Evolutionary conservation across 2,888 invertebrate species (phyloP), one percentile per base, ranked within the genome.

Genomic region (Scaptomyza flava): DNA sequence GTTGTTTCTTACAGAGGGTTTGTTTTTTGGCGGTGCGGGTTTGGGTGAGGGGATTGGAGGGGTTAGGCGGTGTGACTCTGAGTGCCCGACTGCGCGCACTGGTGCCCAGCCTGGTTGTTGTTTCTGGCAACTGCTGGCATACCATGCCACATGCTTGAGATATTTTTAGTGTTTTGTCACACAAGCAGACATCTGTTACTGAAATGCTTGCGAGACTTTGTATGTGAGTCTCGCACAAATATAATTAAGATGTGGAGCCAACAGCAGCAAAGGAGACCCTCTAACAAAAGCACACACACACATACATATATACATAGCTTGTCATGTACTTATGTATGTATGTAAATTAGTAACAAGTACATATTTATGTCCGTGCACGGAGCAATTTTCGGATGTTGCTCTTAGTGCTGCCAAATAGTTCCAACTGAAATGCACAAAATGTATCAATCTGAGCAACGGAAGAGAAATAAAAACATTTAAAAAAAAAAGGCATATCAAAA

Each of bases 161-260:
- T 78, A 78, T 78, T 78, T 78, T 78, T 75, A 78, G 78, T 78
- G 75, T 78, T 78, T 75, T 78, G 78, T 78, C 78, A 75, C 79
- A 78, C 68, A 75, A 63, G 74, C 77, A 75, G 77, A 77, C 74
- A 77, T 77, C 77, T 77, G 78, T 75, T 78, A 68, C 68, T 78
- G 72, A 77, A 74, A 74, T 71, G 64, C 74, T 64, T 41, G 48
- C 61, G 14, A 17, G 17, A 17, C 17, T 17, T 17, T 17, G 17
- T 17, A 17, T 17, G 17, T 17, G 17, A 66, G 62, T 62, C 69
- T 69, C 74, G 61, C 62, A 74, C 69, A 74, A 70, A 74, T 74
- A 74, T 74, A 74, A 74, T 74, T 74, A 74, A 71, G 75, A 74
- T 74, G 74, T 70, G 71, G 57, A 74, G 67, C 73, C 64, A 64